Percentiles rank a stretch among this genome's conserved stretches.
Evolutionary conservation across 2,113 vertebrate species (phyloP).

Genomic region (Clarias magur): DNA sequence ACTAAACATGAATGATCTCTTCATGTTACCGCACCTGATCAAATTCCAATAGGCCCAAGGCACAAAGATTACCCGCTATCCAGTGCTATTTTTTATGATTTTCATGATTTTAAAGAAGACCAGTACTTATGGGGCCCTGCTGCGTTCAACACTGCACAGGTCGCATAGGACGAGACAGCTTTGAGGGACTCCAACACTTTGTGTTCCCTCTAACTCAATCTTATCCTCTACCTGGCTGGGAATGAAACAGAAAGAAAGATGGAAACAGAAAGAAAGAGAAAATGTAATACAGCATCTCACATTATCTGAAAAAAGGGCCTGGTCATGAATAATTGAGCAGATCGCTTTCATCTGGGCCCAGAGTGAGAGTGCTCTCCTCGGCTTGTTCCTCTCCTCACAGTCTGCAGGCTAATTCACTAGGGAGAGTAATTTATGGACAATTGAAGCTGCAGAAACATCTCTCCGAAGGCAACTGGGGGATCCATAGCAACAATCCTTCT

Average conservation of each 20-base stretch:
- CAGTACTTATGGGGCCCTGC: neutral
- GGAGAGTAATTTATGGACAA: slow-evolving; percentile 99
- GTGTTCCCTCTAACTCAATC: slow-evolving; percentile 15
- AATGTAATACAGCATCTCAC: slow-evolving; percentile 70
- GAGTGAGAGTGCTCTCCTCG: slow-evolving; percentile 81
- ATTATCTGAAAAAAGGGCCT: slow-evolving; percentile 78
- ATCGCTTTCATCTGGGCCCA: slow-evolving; percentile 82
- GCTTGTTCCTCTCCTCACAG: slow-evolving; percentile 88
- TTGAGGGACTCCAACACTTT: slow-evolving; percentile 15
- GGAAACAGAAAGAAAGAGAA: slow-evolving; percentile 15
- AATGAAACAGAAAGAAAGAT: slow-evolving; percentile 20
- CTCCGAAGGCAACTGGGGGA: slow-evolving; percentile 92
- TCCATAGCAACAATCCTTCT: slow-evolving; percentile 99
- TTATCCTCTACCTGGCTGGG: slow-evolving; percentile 35
- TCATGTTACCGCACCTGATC: neutral
- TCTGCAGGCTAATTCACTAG: slow-evolving; percentile 96
- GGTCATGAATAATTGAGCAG: slow-evolving; percentile 94
- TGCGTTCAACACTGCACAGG: neutral
- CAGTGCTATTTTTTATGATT: neutral
- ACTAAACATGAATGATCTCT: neutral
- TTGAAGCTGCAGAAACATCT: slow-evolving; percentile 98
- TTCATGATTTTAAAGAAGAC: neutral
- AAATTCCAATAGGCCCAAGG: neutral
- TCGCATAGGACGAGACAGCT: neutral
- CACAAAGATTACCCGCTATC: neutral